Conservation (phyloP, 2,888 invertebrate species). For the Gnatocerus cornutus region DNA sequence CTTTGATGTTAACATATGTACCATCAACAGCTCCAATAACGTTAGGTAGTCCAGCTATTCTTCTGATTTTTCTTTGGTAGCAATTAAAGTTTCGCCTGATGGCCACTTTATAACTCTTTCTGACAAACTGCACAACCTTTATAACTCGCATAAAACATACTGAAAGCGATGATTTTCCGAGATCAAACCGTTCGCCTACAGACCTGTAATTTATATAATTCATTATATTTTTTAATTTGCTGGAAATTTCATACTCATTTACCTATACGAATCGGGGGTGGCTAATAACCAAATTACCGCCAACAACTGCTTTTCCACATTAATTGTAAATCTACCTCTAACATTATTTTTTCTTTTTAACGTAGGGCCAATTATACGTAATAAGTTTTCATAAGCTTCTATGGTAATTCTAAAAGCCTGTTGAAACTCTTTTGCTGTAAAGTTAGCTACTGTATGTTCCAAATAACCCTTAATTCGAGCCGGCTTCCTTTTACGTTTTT, state of each 20-base stretch:
- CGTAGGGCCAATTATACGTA: neutral
- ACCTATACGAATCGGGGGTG: conserved; percentile 53
- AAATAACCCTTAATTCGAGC: conserved; percentile 5
- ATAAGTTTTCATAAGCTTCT: conserved; percentile 7
- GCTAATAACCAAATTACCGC: conserved; percentile 53
- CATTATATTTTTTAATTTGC: neutral
- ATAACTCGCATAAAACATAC: conserved; percentile 36
- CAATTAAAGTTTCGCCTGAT: conserved; percentile 33
- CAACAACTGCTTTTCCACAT: conserved; percentile 45
- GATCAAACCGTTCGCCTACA: conserved; percentile 33
- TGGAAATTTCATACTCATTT: conserved; percentile 9
- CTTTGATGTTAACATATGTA: conserved; percentile 44
- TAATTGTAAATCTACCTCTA: conserved; percentile 4
- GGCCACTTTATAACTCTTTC: conserved; percentile 45
- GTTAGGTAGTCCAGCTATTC: conserved; percentile 45
- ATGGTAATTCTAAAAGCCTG: conserved; percentile 13
- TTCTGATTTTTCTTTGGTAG: conserved; percentile 43
- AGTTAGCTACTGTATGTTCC: conserved; percentile 3
- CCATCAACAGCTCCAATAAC: conserved; percentile 49
- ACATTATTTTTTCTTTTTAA: conserved; percentile 1
- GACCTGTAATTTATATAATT: conserved; percentile 23
- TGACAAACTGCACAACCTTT: conserved; percentile 21
- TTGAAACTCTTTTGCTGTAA: conserved; percentile 14
- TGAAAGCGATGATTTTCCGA: conserved; percentile 38
- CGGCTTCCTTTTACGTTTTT: conserved; percentile 4